A percentile compares a stretch with the other conserved stretches of the same genome.
phyloP scores from a whole-genome alignment of 2,113 vertebrate genomes.

The Ceratotherium simum region DNA sequence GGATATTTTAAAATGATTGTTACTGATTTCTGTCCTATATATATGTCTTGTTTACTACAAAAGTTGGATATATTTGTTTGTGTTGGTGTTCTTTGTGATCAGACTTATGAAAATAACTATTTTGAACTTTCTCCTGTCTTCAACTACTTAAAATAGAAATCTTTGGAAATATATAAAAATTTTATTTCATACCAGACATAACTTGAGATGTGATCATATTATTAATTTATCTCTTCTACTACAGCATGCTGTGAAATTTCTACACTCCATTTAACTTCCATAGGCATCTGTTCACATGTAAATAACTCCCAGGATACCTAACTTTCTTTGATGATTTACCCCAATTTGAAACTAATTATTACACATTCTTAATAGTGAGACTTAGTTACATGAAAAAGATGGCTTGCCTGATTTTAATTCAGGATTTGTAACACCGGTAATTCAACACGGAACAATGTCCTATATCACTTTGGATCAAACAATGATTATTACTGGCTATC shows the following conservation, averaged over 20 bases:
- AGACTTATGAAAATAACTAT: constrained; percentile 51
- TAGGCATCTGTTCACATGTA: constrained; percentile 73
- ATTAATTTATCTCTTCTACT: constrained; percentile 70
- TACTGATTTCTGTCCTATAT: background rate
- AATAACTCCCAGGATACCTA: constrained; percentile 74
- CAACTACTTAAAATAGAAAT: constrained; percentile 54
- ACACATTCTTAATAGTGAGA: constrained; percentile 67
- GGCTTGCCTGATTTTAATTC: constrained; percentile 65
- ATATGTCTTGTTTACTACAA: background rate
- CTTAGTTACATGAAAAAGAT: constrained; percentile 62
- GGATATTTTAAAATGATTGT: constrained; percentile 7
- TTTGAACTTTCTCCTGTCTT: constrained; percentile 52
- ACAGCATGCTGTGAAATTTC: constrained; percentile 72
- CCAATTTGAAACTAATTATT: constrained; percentile 78
- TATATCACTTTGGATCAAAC: constrained; percentile 37
- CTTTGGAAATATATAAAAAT: constrained; percentile 59
- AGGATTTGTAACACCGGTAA: constrained; percentile 42
- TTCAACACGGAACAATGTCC: constrained; percentile 12
- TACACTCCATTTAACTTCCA: constrained; percentile 77
- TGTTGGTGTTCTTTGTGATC: constrained; percentile 12
- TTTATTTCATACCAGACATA: constrained; percentile 65
- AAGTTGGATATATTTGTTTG: constrained; percentile 32
- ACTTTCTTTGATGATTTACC: constrained; percentile 78
- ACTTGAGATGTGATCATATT: constrained; percentile 73
- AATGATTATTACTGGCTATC: background rate